These are phyloP conservation scores for Schrankia costaestrigalis DNA, from an alignment of 2,888 invertebrate genomes.

Conservation along the genomic window DNA sequence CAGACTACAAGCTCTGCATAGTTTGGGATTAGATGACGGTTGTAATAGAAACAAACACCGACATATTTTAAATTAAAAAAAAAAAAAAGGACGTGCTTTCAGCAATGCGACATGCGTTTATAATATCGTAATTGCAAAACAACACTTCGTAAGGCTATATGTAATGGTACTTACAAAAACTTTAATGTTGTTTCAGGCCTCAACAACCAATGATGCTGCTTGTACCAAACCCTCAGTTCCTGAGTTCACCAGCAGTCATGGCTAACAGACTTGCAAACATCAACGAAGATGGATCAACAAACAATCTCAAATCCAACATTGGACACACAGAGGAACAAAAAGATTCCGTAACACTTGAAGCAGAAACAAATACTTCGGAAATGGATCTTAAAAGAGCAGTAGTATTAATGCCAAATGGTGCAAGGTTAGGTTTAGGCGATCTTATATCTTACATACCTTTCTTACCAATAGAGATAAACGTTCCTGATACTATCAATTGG, in stretches of 20 bases:
- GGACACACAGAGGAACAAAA: slow-evolving; percentile 40
- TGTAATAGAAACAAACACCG: too few species aligned
- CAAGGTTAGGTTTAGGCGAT: slow-evolving; percentile 58
- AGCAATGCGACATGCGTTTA: too few species aligned
- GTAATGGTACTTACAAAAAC: too few species aligned
- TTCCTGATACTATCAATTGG: slow-evolving; percentile 80
- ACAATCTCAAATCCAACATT: slow-evolving; percentile 25
- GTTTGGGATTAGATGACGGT: too few species aligned
- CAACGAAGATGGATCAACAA: slow-evolving; percentile 21
- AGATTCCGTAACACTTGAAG: slow-evolving; percentile 56
- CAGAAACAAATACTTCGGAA: slow-evolving; percentile 32
- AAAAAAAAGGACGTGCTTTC: too few species aligned
- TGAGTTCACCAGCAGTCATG: slow-evolving; percentile 15
- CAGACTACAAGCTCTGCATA: too few species aligned
- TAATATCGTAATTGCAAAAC: too few species aligned
- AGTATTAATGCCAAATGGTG: slow-evolving; percentile 43
- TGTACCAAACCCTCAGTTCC: slow-evolving; percentile 46
- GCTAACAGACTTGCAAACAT: slow-evolving; percentile 17
- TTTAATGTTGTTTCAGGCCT: slow-evolving; percentile 33
- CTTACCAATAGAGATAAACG: slow-evolving; percentile 83
- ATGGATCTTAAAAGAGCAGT: slow-evolving; percentile 11
- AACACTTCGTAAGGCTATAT: too few species aligned
- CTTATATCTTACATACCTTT: slow-evolving; percentile 78
- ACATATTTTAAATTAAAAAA: too few species aligned
- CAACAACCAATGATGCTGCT: slow-evolving; percentile 48